Base-by-base conservation (phyloP, 1,140 invertebrate genomes). In the Mactra quadrangularis region DNA sequence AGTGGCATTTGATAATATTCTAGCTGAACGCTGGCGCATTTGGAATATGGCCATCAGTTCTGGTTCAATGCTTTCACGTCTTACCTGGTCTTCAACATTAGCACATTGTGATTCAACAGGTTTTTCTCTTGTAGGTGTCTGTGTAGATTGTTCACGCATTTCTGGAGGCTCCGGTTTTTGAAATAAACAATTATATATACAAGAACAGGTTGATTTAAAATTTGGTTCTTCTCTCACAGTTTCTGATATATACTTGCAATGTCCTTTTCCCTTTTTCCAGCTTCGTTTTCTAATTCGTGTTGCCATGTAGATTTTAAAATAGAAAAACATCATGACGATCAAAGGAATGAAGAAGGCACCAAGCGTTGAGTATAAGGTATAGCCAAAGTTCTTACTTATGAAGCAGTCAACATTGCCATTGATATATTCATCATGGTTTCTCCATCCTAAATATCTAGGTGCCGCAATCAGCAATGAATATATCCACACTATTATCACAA, bases 381-480 rank as follows among this genome's bases (percentile, higher is more conserved):
- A 93, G 25, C 91, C 91, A 19, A 92, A 70, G 72, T 93, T 88
- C 29, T 82, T 85, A 45, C 85, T 90, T 11, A 93, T 87, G 27
- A 87, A 45, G 81, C 92, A 93, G 45, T 86, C 70, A 53, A 45
- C 70, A 31, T 41, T 47, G 15, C 74, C 29, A 19, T 71, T 35
- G 1, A 68, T 38, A 6, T 50, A n/a, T 31, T 85, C 71, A 25
- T 87, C 75, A 47, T 52, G 27, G 1, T 68, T 72, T 27, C 84
- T 62, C 98, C 98, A 99, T 0, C 98, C 98, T 27, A 98, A 95
- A 50, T 99, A 92, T 0, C 98, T 98, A 3, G 98, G 98, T 15
- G 98, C 97, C 86, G 97, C 98, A 79, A 99, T 99, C 31, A 98
- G 91, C 9, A 96, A 95, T 0, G 97, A 98, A 9, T 98, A 94